These are phyloP conservation scores for Heliconius hortense DNA, from an alignment of 2,888 invertebrate genomes.

Conservation along the genomic window DNA sequence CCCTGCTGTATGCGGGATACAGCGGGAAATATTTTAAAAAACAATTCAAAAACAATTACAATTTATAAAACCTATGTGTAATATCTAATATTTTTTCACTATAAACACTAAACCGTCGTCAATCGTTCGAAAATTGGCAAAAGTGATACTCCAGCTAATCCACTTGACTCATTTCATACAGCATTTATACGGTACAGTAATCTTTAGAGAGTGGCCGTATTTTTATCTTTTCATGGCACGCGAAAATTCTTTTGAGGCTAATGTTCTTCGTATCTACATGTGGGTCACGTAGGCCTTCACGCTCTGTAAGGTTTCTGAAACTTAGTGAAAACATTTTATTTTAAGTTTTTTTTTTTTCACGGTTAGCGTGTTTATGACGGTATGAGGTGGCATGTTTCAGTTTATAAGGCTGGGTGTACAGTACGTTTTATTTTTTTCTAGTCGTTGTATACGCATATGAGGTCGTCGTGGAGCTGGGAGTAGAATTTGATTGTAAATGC, in stretches of 20 bases:
- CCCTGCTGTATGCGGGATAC: too few relatives aligned
- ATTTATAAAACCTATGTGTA: background rate
- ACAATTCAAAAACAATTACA: background rate
- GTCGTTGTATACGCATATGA: background rate
- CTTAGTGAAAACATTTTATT: slow-evolving; percentile 32
- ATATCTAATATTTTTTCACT: background rate
- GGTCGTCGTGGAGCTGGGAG: background rate
- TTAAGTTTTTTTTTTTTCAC: slow-evolving; percentile 28
- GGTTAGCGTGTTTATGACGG: slow-evolving; percentile 23
- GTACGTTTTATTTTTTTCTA: background rate
- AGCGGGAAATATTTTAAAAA: too few relatives aligned
- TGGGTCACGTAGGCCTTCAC: slow-evolving; percentile 33
- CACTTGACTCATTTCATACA: slow-evolving; percentile 19
- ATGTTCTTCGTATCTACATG: slow-evolving; percentile 31
- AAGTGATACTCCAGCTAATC: slow-evolving; percentile 1
- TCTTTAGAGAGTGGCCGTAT: slow-evolving; percentile 25
- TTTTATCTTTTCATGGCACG: slow-evolving; percentile 31
- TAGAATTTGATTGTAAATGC: too few relatives aligned
- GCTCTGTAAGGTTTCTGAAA: slow-evolving; percentile 30
- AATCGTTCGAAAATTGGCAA: slow-evolving; percentile 25
- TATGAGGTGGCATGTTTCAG: slow-evolving; percentile 11
- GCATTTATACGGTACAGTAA: slow-evolving; percentile 11
- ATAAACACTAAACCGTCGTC: slow-evolving; percentile 2
- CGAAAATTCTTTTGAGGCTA: slow-evolving; percentile 30
- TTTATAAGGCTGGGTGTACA: slow-evolving; percentile 5